Evolutionary conservation across 2,113 vertebrate species (phyloP).

Genomic region (Ondatra zibethicus): DNA sequence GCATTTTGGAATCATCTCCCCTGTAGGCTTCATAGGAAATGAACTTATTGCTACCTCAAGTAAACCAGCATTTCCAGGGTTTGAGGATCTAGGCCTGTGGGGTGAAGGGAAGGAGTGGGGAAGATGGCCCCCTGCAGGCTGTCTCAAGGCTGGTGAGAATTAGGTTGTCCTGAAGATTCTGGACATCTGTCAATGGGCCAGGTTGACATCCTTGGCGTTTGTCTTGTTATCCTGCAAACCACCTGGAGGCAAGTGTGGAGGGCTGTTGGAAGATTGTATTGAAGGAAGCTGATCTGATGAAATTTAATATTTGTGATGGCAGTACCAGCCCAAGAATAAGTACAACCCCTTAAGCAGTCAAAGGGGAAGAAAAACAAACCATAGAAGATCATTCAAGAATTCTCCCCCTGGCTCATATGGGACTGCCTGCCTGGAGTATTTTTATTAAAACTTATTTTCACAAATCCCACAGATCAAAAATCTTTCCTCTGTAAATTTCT

Average conservation of each 20-base stretch:
- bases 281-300: background rate
- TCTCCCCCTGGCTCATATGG: background rate
- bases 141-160: background rate
- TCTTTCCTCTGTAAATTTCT: background rate
- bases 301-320: background rate
- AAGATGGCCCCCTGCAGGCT: accelerated
- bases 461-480: background rate
- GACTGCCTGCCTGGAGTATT: background rate
- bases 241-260: background rate
- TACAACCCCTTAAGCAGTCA: background rate
- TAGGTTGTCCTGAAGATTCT: background rate
- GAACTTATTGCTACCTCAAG: background rate
- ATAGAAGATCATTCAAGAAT: background rate
- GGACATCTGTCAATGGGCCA: background rate
- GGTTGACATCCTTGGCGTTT: background rate
- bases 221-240: background rate
- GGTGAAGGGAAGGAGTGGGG: accelerated
- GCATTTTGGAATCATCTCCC: background rate
- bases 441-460: background rate
- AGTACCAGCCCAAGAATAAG: background rate
- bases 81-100: background rate
- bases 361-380: background rate
- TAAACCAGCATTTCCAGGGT: background rate
- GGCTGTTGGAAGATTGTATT: background rate
- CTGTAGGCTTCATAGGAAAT: background rate